A percentile compares a stretch with the other conserved stretches of the same genome.
Evolutionary conservation across 1,140 invertebrate genomes (phyloP).

Genomic region (Zaprionus nigranus): DNA sequence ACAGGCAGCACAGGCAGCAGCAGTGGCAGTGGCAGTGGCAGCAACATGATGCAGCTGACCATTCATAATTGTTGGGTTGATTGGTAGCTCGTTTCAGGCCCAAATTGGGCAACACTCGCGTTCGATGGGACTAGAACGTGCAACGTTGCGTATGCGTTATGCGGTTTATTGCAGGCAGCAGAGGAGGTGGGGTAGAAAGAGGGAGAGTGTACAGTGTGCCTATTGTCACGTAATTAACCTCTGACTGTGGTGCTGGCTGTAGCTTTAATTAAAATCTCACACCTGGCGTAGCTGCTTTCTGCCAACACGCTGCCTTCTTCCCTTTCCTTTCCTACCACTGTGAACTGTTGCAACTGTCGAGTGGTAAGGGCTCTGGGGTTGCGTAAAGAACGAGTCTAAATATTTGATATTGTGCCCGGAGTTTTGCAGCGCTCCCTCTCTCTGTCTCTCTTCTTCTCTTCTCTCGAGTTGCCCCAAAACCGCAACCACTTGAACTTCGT

Average conservation of each 20-base stretch:
- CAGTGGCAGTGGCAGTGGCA: neutral
- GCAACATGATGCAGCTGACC: constrained; percentile 9
- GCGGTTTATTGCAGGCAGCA: constrained; percentile 11
- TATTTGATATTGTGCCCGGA: constrained; percentile 20
- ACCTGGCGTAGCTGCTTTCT: constrained; percentile 29
- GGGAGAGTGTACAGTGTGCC: neutral
- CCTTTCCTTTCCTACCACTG: neutral
- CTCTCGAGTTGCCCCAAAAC: constrained; percentile 10
- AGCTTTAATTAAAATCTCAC: constrained; percentile 65
- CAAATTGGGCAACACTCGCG: constrained; percentile 22
- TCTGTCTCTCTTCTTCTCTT: neutral
- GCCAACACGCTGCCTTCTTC: neutral
- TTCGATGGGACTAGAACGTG: constrained; percentile 5
- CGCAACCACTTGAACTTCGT: constrained; percentile 55
- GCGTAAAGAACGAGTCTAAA: constrained; percentile 18
- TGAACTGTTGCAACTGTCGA: constrained; percentile 11
- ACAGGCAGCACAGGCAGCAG: neutral
- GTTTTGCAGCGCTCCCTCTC: neutral
- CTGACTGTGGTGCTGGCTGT: constrained; percentile 32
- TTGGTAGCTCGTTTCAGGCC: constrained; percentile 25
- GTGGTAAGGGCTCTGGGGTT: neutral
- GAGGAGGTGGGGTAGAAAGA: neutral
- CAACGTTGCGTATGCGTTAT: constrained; percentile 37
- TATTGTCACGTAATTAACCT: constrained; percentile 54
- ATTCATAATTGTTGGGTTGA: constrained; percentile 45